A percentile compares a stretch with the other conserved stretches of the same genome.
Evolutionary conservation across 2,113 vertebrate genomes (phyloP).

Genomic region (Eublepharis macularius): DNA sequence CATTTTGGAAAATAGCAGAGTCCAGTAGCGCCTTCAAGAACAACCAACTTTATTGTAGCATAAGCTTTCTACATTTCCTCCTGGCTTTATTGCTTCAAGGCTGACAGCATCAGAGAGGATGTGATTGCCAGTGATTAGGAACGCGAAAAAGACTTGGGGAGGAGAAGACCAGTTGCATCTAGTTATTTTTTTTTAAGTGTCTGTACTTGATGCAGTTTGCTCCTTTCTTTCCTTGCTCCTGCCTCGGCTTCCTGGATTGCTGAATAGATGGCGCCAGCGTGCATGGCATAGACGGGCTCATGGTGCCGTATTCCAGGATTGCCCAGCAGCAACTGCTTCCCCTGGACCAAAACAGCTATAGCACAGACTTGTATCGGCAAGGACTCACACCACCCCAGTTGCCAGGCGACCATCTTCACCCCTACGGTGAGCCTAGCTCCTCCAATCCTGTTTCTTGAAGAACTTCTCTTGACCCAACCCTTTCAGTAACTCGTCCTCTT

Average conservation of each 20-base stretch:
- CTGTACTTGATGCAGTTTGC: rapidly evolving
- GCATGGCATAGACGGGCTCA: conserved; percentile 84
- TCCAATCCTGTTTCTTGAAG: not conserved
- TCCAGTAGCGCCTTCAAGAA: too few relatives aligned
- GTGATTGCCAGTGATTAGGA: not conserved
- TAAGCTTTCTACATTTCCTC: too few relatives aligned
- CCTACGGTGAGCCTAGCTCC: conserved; percentile 78
- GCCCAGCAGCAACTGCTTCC: conserved; percentile 84
- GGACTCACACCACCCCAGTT: conserved; percentile 87
- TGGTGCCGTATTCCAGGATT: conserved; percentile 81
- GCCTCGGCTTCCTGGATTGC: not conserved
- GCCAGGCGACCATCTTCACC: conserved; percentile 82
- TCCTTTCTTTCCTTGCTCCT: conserved; percentile 4
- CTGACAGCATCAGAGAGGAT: not conserved
- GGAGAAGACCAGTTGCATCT: not conserved
- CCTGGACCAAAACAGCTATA: conserved; percentile 84
- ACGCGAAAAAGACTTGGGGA: not conserved
- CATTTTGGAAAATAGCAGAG: too few relatives aligned
- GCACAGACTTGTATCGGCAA: conserved; percentile 84
- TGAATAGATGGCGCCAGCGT: conserved; percentile 80
- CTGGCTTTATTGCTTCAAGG: not conserved
- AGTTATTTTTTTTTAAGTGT: not conserved
- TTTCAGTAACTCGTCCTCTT: not conserved
- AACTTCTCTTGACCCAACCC: not conserved
- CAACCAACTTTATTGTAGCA: too few relatives aligned